Conservation (phyloP, 2,888 invertebrate genomes). For the Caenorhabditis macrosperma region DNA sequence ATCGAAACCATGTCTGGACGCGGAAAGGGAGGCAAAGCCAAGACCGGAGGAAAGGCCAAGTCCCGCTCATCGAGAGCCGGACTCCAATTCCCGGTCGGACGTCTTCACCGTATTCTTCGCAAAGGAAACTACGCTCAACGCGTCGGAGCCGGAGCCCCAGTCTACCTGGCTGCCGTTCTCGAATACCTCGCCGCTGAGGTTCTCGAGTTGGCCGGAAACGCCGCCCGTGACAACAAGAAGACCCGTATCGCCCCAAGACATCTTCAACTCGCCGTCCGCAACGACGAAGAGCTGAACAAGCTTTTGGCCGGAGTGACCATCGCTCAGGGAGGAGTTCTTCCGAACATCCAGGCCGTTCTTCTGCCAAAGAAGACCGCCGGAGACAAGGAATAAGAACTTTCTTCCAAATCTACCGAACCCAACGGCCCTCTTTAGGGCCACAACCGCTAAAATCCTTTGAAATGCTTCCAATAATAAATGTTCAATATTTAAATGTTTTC, state of each 20-base stretch:
- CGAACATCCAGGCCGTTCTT: too few relatives aligned
- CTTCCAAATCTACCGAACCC: slow-evolving; percentile 60
- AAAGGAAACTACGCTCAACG: slow-evolving; percentile 78
- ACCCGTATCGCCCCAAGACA: slow-evolving; percentile 71
- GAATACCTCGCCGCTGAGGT: slow-evolving; percentile 78
- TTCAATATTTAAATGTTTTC: neutral
- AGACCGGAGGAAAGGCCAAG: slow-evolving; percentile 61
- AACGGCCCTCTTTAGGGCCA: slow-evolving; percentile 77
- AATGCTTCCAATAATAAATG: neutral
- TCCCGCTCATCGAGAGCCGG: slow-evolving; percentile 57
- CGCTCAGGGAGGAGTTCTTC: too few relatives aligned
- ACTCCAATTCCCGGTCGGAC: slow-evolving; percentile 77
- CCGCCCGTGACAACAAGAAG: slow-evolving; percentile 82
- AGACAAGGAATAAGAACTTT: slow-evolving; percentile 24
- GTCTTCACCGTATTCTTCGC: slow-evolving; percentile 78
- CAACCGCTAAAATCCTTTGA: slow-evolving; percentile 33
- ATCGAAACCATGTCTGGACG: slow-evolving; percentile 55
- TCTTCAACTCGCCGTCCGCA: slow-evolving; percentile 39
- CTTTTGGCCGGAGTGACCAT: slow-evolving; percentile 27
- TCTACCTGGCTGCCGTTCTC: slow-evolving; percentile 77
- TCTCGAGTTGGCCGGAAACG: slow-evolving; percentile 79
- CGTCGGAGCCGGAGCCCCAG: slow-evolving; percentile 78
- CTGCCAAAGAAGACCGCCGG: too few relatives aligned
- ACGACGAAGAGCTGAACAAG: slow-evolving; percentile 31
- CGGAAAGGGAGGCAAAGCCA: slow-evolving; percentile 63